Percentiles rank a stretch among this genome's conserved stretches.
Evolutionary conservation across 2,797 vertebrate genomes (phyloP).

Genomic region (Malurus leucopterus): DNA sequence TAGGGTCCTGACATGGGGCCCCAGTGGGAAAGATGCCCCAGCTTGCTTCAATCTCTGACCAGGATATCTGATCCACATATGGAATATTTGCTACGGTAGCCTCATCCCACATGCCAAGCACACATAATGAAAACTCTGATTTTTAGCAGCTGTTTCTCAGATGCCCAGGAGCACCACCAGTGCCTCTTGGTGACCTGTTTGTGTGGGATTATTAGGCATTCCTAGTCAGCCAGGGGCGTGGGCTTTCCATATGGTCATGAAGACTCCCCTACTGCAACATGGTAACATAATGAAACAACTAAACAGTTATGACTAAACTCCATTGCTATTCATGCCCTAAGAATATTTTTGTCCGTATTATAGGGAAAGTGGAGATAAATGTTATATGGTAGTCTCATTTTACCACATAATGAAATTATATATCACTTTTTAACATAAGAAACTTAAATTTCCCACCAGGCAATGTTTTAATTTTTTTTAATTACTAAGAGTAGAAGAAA

Average conservation of each 20-base stretch:
- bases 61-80: not conserved
- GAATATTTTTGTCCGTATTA: not conserved
- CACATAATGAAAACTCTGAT: not conserved
- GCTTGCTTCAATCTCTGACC: not conserved
- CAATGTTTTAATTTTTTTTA: not conserved
- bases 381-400: not conserved
- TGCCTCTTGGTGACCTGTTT: not conserved
- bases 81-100: not conserved
- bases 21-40: not conserved
- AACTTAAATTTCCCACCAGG: not conserved
- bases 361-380: not conserved
- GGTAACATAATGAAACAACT: not conserved
- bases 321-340: not conserved
- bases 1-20: accelerated
- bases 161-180: not conserved
- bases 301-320: not conserved
- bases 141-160: not conserved
- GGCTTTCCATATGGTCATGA: not conserved
- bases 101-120: not conserved
- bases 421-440: not conserved
- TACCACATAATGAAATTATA: not conserved
- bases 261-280: not conserved
- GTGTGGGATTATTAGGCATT: not conserved
- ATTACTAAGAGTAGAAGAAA: not conserved
- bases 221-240: not conserved